These are phyloP conservation scores for Drosophila engyochracea DNA, from an alignment of 2,888 invertebrate species.

Conservation along the genomic window DNA sequence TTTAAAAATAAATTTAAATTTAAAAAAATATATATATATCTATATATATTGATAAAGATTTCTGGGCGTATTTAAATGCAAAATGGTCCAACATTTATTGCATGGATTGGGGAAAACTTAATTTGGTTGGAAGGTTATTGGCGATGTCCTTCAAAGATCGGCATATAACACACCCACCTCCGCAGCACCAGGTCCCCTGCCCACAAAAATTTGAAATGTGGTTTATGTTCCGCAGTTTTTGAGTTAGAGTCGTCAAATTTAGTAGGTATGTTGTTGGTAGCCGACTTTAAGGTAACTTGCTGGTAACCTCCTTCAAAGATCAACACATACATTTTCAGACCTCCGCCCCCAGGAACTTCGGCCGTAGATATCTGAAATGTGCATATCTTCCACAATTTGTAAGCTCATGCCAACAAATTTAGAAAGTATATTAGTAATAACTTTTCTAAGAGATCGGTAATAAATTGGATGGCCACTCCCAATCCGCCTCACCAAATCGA, in stretches of 20 bases:
- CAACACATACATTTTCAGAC: no score
- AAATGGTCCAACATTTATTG: background rate
- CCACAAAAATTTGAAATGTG: no score
- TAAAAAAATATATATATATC: background rate
- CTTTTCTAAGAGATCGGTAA: no score
- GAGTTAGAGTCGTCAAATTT: background rate
- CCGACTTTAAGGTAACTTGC: background rate
- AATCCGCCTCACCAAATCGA: no score
- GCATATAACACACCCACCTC: no score
- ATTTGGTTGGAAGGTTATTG: background rate
- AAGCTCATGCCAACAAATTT: background rate
- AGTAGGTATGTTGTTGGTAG: background rate
- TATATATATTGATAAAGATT: background rate
- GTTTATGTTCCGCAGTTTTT: background rate
- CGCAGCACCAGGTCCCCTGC: no score
- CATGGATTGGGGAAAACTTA: background rate
- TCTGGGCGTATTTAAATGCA: background rate
- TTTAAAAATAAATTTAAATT: background rate
- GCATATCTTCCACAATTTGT: no score
- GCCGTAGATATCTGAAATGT: no score
- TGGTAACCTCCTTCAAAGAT: no score
- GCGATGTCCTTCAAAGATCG: background rate
- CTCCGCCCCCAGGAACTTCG: no score
- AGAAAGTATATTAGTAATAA: no score
- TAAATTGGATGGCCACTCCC: no score